Evolutionary conservation across 1,140 invertebrate species (phyloP), one percentile per base, ranked within the genome.

Genomic region (Paraescarpia echinospica): DNA sequence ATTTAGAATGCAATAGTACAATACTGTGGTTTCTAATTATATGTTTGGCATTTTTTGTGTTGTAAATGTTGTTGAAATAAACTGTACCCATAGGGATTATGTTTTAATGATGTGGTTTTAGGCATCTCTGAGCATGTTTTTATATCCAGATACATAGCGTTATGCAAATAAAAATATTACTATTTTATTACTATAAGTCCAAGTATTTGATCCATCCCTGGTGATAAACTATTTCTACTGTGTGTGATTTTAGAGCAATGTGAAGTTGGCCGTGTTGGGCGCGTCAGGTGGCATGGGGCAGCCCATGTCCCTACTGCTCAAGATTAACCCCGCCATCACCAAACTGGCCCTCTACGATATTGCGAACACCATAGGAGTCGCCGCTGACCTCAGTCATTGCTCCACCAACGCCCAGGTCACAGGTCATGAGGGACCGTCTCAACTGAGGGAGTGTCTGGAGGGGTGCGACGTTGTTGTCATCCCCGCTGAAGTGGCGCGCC

Each of bases 251-350:
- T 18, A 93, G 93, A 33, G 33, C 12, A 89, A 92, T 59, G 97
- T 96, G 91, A 99, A 99, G 97, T 99, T 99, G 33, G 98, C 98
- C 92, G 98, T 99, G 89, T 97, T 99, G 96, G 99, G 99, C 92
- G 99, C 99, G 1, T 97, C 97, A 95, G 99, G 99, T 93, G 99
- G 99, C 91, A 99, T 99, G 96, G 99, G 99, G 0, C 99, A 99
- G 96, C 99, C 99, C 12, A 96, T 99, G 94, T 98, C 99, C 18
- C 96, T 99, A 89, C 97, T 99, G 31, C 96, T 99, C 92, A 99
- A 99, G 96, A 97, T 98, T 94, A 98, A 98, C 93, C 97, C 98
- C 90, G 96, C 98, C 89, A 97, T 99, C 33, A 97, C 97, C 31
- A 97, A 98, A 94, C 96, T 99, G 93, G 94, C 96, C 18, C 96